Conservation (phyloP, 2,113 vertebrate genomes). For the Oceanodroma tethys region DNA sequence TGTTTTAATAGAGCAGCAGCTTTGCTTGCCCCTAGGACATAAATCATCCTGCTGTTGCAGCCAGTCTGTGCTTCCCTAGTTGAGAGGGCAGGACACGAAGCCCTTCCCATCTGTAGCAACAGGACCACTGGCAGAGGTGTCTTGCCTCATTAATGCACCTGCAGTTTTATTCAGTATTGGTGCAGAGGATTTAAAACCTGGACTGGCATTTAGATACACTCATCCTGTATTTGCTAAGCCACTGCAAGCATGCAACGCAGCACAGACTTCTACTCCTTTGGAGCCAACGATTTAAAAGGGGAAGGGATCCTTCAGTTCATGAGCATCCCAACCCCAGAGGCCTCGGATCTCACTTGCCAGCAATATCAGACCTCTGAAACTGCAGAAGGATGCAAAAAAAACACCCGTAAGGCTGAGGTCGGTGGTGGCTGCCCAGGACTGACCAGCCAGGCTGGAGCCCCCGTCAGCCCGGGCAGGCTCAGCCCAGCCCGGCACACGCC, state of each 20-base stretch:
- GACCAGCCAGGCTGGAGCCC: not conserved
- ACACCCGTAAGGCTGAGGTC: fast-evolving
- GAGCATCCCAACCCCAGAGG: not conserved
- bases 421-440: not conserved
- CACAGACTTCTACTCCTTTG: not conserved
- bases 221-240: not conserved
- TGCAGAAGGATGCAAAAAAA: not conserved
- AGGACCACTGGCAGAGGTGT: not conserved
- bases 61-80: not conserved
- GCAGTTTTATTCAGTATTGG: not conserved
- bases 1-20: not conserved
- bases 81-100: not conserved
- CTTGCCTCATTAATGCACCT: not conserved
- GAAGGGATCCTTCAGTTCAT: too few relatives aligned
- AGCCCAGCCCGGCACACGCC: not conserved
- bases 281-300: not conserved
- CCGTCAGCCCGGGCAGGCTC: not conserved
- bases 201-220: not conserved
- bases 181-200: not conserved
- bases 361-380: not conserved
- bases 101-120: not conserved
- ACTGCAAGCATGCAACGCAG: fast-evolving
- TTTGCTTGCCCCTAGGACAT: not conserved
- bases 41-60: not conserved
- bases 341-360: not conserved